Percentiles rank a stretch among this genome's conserved stretches.
phyloP scores from a whole-genome alignment of 2,113 vertebrate genomes.

The Podocnemis expansa region DNA sequence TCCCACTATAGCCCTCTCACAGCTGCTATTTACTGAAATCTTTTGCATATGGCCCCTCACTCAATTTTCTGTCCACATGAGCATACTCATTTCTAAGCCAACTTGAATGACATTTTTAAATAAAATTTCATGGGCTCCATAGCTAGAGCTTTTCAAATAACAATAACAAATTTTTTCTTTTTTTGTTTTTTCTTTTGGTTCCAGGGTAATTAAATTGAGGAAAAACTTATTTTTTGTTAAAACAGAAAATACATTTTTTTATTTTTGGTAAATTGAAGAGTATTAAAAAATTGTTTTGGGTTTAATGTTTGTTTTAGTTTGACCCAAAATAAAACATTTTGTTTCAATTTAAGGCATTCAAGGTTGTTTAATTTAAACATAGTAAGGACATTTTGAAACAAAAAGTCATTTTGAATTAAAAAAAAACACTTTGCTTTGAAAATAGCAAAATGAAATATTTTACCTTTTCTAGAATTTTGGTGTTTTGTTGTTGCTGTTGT shows the following conservation, averaged over 20 bases:
- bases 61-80: no score
- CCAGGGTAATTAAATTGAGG: not conserved
- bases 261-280: not conserved
- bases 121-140: no score
- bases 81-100: no score
- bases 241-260: not conserved
- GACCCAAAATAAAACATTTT: not conserved
- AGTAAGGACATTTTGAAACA: not conserved
- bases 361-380: not conserved
- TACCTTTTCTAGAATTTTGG: not conserved
- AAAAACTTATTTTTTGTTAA: not conserved
- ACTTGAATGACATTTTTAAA: no score
- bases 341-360: not conserved
- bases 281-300: no score
- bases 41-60: no score
- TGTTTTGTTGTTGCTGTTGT: no score
- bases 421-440: not conserved
- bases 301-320: not conserved
- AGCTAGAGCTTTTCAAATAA: not conserved
- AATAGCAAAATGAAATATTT: not conserved
- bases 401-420: not conserved
- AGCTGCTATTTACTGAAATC: no score
- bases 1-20: no score
- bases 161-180: not conserved
- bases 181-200: not conserved